Base-by-base conservation (phyloP, 2,113 vertebrate species). In the Lates calcarifer region DNA sequence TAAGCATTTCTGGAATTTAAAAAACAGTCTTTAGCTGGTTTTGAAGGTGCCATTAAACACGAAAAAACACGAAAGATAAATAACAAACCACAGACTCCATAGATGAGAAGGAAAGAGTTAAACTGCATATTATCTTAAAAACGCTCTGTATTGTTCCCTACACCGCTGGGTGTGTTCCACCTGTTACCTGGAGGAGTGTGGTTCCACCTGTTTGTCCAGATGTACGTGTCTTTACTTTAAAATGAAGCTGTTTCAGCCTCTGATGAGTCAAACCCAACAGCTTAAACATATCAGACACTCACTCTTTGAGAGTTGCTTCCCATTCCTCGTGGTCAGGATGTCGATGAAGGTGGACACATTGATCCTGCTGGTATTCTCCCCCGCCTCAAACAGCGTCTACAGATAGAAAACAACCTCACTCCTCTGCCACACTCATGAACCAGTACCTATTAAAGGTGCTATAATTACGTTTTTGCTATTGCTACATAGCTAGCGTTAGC, bases 371-470 rank as follows among this genome's bases (percentile, higher is more conserved):
- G 31, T 86, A 33, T 92, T 93, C 77, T 98, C 96, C 56, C 96
- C 96, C 39, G 96, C 95, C 79, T 97, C 96, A 64, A 96, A 97
- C n/a, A 99, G 92, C 71, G 89, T 94, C 98, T 96, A 68, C 35
- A 41, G 24, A 33, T 1, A 43, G 14, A 49, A 37, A 18, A 61
- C 18, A 45, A n/a, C n/a, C n/a, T n/a, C n/a, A n/a, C n/a, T n/a
- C n/a, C n/a, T n/a, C n/a, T n/a, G n/a, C n/a, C n/a, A n/a, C n/a
- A n/a, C n/a, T n/a, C n/a, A n/a, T n/a, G n/a, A n/a, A n/a, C n/a
- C n/a, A n/a, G n/a, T n/a, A n/a, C n/a, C n/a, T n/a, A n/a, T n/a
- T n/a, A n/a, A n/a, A n/a, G n/a, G n/a, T n/a, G n/a, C n/a, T n/a
- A n/a, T n/a, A n/a, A n/a, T n/a, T n/a, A n/a, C n/a, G n/a, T n/a